These are phyloP conservation scores for Ascidia mentula DNA, from an alignment of 23 tunicate species.

Conservation along the genomic window DNA sequence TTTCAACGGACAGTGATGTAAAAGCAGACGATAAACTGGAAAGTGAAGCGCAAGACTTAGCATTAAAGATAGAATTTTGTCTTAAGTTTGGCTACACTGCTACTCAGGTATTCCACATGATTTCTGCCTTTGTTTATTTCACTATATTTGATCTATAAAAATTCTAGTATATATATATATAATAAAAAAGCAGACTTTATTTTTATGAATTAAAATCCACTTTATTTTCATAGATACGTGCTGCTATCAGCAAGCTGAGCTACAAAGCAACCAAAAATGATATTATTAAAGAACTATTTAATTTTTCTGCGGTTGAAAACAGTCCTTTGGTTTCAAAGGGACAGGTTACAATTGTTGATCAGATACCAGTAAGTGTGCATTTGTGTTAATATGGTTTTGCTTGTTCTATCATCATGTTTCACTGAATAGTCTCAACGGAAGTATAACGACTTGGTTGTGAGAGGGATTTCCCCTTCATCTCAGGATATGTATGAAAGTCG, in stretches of 20 bases:
- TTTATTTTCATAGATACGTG: constrained; percentile 31
- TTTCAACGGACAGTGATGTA: background rate
- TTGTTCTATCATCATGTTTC: background rate
- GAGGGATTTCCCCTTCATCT: constrained; percentile 11
- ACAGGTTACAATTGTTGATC: background rate
- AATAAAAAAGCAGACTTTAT: no score
- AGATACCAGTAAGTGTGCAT: background rate
- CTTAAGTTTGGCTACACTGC: constrained; percentile 72
- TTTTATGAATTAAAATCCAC: no score
- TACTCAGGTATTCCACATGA: constrained; percentile 56
- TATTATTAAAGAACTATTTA: constrained; percentile 50
- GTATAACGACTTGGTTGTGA: background rate
- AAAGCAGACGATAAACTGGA: constrained; percentile 3
- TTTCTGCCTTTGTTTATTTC: no score
- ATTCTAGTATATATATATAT: no score
- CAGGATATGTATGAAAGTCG: constrained; percentile 21
- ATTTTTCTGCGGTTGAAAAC: constrained; percentile 31
- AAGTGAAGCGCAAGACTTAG: constrained; percentile 42
- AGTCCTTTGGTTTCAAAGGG: background rate
- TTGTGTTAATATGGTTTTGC: background rate
- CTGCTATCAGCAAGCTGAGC: constrained; percentile 51
- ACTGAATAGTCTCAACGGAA: background rate
- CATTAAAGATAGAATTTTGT: constrained; percentile 85
- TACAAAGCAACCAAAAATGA: constrained; percentile 87
- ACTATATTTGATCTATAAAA: no score